Conservation (phyloP, 2,888 invertebrate genomes). For the Amitus sp. region DNA sequence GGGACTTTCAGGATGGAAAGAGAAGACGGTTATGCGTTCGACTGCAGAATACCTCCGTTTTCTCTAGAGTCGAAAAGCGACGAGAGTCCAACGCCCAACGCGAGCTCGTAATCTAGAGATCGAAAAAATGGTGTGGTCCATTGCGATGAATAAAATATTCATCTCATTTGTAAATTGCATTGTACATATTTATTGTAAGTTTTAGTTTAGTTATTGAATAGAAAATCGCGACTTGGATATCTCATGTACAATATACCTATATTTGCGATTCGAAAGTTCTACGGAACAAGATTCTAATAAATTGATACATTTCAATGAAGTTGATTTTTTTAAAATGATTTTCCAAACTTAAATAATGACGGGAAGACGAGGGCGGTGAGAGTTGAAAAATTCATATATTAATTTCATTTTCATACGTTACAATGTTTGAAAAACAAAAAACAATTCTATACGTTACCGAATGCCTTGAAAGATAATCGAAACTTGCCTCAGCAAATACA, state of each 20-base stretch:
- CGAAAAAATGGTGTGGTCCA: neutral
- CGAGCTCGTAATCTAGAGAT: slow-evolving; percentile 28
- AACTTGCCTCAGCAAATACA: slow-evolving; percentile 43
- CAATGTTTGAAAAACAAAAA: slow-evolving; percentile 17
- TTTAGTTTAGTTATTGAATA: slow-evolving; percentile 25
- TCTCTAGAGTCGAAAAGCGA: slow-evolving; percentile 95
- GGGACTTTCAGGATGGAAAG: slow-evolving; percentile 98
- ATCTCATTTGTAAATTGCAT: slow-evolving; percentile 32
- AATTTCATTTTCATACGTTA: slow-evolving; percentile 31
- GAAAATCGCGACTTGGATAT: slow-evolving; percentile 20
- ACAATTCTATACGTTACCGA: slow-evolving; percentile 17
- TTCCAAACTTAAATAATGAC: too few species aligned
- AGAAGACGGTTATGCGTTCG: slow-evolving; percentile 96
- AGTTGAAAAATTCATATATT: slow-evolving; percentile 39
- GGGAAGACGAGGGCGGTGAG: slow-evolving; percentile 2
- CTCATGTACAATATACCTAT: slow-evolving; percentile 20
- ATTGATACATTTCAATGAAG: slow-evolving; percentile 27
- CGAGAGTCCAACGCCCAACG: slow-evolving; percentile 65
- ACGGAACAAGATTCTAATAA: slow-evolving; percentile 2
- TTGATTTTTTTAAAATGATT: neutral
- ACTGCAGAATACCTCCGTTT: slow-evolving; percentile 97
- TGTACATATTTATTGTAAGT: slow-evolving; percentile 40
- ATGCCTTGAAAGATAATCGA: neutral
- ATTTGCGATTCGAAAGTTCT: neutral
- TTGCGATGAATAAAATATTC: slow-evolving; percentile 29